Conservation (phyloP, 2,888 invertebrate genomes). For the Nemotelus nigrinus region DNA sequence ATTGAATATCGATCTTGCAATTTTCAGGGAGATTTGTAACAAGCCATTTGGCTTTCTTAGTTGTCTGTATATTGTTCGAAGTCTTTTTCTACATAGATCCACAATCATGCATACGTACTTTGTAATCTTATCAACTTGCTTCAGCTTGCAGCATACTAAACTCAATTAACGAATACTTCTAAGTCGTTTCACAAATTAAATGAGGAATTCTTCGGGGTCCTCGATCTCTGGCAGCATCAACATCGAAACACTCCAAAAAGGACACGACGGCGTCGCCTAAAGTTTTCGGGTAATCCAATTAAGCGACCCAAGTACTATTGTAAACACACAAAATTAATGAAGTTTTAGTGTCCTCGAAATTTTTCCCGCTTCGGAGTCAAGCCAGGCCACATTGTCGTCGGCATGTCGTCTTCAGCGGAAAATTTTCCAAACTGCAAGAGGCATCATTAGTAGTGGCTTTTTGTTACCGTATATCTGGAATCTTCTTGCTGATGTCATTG, state of each 20-base stretch:
- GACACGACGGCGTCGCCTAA: constrained; percentile 9
- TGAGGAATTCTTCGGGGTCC: constrained; percentile 13
- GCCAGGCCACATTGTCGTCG: neutral
- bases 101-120: too few relatives aligned
- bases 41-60: too few relatives aligned
- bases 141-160: constrained; percentile 30
- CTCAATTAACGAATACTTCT: constrained; percentile 42
- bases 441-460: neutral
- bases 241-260: constrained; percentile 10
- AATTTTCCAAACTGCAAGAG: constrained; percentile 28
- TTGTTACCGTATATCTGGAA: neutral
- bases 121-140: neutral
- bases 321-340: constrained; percentile 44
- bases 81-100: too few relatives aligned
- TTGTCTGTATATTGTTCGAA: too few relatives aligned
- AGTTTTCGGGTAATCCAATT: constrained; percentile 43
- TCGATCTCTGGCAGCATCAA: neutral
- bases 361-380: constrained; percentile 4
- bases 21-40: too few relatives aligned
- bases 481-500: constrained; percentile 4
- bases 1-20: too few relatives aligned
- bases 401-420: constrained; percentile 1
- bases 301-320: constrained; percentile 41
- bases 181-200: constrained; percentile 42
- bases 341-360: constrained; percentile 40